Percentiles rank a stretch among this genome's conserved stretches.
Evolutionary conservation across 2,113 vertebrate species (phyloP).

Genomic region (Eublepharis macularius): DNA sequence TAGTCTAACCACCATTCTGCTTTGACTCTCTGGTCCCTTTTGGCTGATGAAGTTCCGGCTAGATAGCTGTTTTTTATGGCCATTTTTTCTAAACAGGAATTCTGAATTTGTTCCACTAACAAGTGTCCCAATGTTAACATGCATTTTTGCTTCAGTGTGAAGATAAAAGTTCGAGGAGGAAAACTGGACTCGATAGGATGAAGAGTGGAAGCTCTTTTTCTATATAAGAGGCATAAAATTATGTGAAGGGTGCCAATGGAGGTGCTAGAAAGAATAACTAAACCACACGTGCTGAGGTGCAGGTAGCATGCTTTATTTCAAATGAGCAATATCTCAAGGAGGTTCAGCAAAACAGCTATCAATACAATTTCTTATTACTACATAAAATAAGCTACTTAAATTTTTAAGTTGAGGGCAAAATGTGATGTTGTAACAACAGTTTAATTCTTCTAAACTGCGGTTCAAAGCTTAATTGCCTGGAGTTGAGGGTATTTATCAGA

Average conservation of each 20-base stretch:
- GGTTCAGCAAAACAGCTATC: slow-evolving; percentile 80
- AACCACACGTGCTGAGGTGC: slow-evolving; percentile 78
- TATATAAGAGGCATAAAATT: not conserved
- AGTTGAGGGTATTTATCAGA: slow-evolving; percentile 72
- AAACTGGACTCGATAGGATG: not conserved
- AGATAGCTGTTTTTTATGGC: not conserved
- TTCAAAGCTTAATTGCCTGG: slow-evolving; percentile 77
- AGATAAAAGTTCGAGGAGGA: not conserved
- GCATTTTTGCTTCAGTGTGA: not conserved
- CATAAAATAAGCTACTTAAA: slow-evolving; percentile 81
- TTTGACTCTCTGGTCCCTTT: too few species aligned
- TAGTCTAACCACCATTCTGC: too few species aligned
- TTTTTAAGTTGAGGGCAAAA: slow-evolving; percentile 76
- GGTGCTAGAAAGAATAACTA: not conserved
- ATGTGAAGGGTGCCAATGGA: not conserved
- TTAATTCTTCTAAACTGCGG: slow-evolving; percentile 75
- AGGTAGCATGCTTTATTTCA: slow-evolving; percentile 99
- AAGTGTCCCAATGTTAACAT: not conserved
- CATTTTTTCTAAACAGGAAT: not conserved
- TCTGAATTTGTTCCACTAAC: not conserved
- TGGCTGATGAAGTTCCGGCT: not conserved
- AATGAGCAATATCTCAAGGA: slow-evolving; percentile 89
- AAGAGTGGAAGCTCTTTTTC: not conserved
- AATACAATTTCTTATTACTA: slow-evolving; percentile 78
- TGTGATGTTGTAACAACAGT: slow-evolving; percentile 75